These are phyloP conservation scores for Lepidostoma basale DNA, from an alignment of 1,140 invertebrate genomes.

Conservation along the genomic window DNA sequence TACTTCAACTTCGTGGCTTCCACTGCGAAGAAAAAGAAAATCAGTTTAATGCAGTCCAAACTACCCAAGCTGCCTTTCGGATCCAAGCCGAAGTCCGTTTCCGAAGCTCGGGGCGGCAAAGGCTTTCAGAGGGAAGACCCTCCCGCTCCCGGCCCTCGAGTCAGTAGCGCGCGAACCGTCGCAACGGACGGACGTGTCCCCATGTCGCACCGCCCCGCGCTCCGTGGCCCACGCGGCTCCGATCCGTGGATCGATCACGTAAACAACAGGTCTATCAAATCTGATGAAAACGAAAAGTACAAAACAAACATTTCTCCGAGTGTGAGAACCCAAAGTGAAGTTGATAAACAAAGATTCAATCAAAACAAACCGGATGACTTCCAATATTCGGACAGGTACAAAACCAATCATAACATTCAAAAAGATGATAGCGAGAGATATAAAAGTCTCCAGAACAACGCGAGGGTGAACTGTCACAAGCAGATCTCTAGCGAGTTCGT, in stretches of 20 bases:
- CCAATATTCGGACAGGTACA: background rate
- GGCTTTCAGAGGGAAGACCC: conserved; percentile 47
- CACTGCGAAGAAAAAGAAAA: conserved; percentile 61
- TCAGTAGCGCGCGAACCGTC: conserved; percentile 50
- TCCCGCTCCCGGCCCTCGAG: background rate
- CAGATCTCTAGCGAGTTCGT: conserved; percentile 40
- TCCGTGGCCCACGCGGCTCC: conserved; percentile 34
- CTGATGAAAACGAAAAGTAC: conserved; percentile 21
- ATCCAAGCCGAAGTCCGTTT: conserved; percentile 7
- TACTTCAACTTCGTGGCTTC: conserved; percentile 59
- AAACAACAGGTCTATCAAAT: conserved; percentile 30
- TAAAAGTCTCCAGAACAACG: conserved; percentile 29
- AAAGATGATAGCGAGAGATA: conserved; percentile 28
- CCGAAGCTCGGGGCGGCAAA: conserved; percentile 44
- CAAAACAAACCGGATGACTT: conserved; percentile 7
- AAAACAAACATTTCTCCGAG: conserved; percentile 1
- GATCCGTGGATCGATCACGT: conserved; percentile 36
- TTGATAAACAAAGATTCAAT: conserved; percentile 12
- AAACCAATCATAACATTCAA: conserved; percentile 13
- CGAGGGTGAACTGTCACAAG: conserved; percentile 33
- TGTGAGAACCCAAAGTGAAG: background rate
- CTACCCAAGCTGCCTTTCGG: conserved; percentile 55
- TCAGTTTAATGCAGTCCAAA: conserved; percentile 58
- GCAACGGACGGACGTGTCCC: conserved; percentile 46
- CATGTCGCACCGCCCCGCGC: conserved; percentile 38